These are phyloP conservation scores for Prosapia bicincta DNA, from an alignment of 2,888 invertebrate genomes.

Conservation along the genomic window DNA sequence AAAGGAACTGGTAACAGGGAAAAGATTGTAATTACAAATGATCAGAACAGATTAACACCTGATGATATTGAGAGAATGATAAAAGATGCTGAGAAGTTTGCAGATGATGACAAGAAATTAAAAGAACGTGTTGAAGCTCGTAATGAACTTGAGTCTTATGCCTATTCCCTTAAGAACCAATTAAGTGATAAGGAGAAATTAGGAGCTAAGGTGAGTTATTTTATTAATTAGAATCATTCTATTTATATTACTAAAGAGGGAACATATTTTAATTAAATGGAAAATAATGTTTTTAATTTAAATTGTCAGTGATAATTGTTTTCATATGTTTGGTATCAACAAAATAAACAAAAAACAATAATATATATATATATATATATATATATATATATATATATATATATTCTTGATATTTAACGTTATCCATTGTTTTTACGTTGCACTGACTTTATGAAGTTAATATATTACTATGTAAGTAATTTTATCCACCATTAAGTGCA, in stretches of 20 bases:
- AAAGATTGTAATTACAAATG: slow-evolving; percentile 98
- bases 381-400: too few species aligned
- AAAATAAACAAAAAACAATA: too few species aligned
- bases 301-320: background rate
- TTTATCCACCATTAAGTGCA: too few species aligned
- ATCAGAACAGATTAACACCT: slow-evolving; percentile 93
- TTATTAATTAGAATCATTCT: too few species aligned
- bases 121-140: slow-evolving; percentile 94
- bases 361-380: too few species aligned
- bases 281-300: too few species aligned
- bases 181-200: slow-evolving; percentile 95
- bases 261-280: too few species aligned
- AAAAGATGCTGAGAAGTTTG: slow-evolving; percentile 97
- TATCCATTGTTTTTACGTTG: too few species aligned
- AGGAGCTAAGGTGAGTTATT: slow-evolving; percentile 68
- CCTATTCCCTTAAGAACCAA: slow-evolving; percentile 97
- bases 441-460: too few species aligned
- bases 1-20: slow-evolving; percentile 99
- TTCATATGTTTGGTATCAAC: background rate
- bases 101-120: slow-evolving; percentile 96
- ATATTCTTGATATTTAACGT: too few species aligned
- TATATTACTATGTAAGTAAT: too few species aligned
- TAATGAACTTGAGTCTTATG: slow-evolving; percentile 95
- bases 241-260: too few species aligned
- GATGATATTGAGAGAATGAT: slow-evolving; percentile 99